phyloP scores from a whole-genome alignment of 2,113 vertebrate species.

The Geococcyx californianus region DNA sequence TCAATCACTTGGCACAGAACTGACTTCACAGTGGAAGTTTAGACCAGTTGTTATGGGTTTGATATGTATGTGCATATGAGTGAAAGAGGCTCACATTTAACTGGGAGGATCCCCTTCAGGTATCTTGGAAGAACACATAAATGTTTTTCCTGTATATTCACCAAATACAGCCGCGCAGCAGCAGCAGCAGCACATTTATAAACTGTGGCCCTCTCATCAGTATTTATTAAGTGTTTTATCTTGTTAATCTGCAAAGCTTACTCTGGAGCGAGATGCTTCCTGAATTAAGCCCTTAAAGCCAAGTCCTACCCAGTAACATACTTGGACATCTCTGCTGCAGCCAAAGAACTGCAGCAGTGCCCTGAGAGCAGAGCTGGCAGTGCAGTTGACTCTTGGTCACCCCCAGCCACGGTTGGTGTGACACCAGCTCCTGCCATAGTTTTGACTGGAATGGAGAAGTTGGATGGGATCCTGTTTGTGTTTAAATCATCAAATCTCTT shows the following conservation, averaged over 20 bases:
- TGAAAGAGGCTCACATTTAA: not conserved
- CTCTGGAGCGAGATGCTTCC: not conserved
- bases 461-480: not conserved
- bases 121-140: not conserved
- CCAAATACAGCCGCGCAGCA: not conserved
- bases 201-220: not conserved
- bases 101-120: not conserved
- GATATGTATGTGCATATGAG: accelerated
- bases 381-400: accelerated
- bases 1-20: not conserved
- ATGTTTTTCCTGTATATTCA: not conserved
- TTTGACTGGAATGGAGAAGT: not conserved
- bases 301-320: not conserved
- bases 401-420: not conserved
- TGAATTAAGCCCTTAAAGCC: not conserved
- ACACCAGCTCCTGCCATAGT: not conserved
- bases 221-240: not conserved
- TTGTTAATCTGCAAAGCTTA: not conserved
- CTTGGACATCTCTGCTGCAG: not conserved
- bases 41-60: not conserved
- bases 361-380: accelerated
- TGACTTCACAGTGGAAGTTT: not conserved
- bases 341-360: not conserved
- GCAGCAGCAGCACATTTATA: not conserved
- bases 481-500: not conserved